These are phyloP conservation scores for Leuctra nigra DNA, from an alignment of 2,888 invertebrate genomes.

Conservation along the genomic window DNA sequence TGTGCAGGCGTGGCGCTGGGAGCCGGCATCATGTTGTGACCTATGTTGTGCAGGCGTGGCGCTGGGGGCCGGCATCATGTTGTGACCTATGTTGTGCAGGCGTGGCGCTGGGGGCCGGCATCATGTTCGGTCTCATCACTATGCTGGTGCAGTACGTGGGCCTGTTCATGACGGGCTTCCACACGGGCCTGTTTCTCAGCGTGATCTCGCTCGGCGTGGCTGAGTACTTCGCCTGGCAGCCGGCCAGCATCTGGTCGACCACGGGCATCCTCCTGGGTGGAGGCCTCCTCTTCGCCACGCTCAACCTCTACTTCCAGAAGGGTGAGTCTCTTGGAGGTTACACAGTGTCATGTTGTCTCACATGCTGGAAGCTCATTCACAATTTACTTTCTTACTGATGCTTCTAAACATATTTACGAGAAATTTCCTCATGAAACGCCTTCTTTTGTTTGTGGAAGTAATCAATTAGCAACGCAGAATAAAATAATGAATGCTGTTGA, in stretches of 20 bases:
- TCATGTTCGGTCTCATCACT: constrained; percentile 70
- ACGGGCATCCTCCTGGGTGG: constrained; percentile 59
- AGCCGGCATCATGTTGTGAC: not conserved
- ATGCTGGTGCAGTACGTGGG: constrained; percentile 78
- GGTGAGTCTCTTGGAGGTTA: no score
- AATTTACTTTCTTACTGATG: no score
- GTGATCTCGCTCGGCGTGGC: constrained; percentile 52
- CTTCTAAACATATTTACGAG: no score
- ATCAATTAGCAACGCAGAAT: no score
- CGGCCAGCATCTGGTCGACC: constrained; percentile 61
- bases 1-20: not conserved
- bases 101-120: constrained; percentile 64
- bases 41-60: constrained; percentile 26
- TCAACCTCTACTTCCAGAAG: constrained; percentile 70
- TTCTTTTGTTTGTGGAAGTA: no score
- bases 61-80: no score
- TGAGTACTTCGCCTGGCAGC: constrained; percentile 49
- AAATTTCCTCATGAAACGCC: no score
- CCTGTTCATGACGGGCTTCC: constrained; percentile 73
- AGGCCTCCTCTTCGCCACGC: constrained; percentile 61
- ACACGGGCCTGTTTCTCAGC: constrained; percentile 61
- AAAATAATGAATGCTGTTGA: no score
- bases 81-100: constrained; percentile 41
- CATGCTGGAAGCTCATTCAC: no score
- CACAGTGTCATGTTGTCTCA: no score